A percentile compares a stretch with the other conserved stretches of the same genome.
Conservation (phyloP, 2,888 invertebrate species). For the Perdita meconis region DNA sequence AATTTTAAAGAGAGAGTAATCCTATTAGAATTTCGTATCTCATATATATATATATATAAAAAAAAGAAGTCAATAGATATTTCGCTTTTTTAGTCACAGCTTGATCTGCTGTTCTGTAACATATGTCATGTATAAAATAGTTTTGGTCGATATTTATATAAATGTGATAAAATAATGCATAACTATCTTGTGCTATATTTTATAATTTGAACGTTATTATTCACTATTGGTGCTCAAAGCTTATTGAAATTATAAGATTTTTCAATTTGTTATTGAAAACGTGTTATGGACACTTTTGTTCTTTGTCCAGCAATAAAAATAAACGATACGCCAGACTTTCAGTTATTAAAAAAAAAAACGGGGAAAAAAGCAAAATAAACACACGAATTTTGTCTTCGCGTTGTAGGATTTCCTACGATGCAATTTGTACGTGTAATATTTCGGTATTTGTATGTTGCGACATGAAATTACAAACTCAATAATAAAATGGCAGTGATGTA, state of each 20-base stretch:
- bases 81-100: constrained; percentile 11
- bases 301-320: constrained; percentile 24
- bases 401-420: constrained; percentile 38
- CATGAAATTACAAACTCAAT: constrained; percentile 31
- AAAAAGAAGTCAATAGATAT: constrained; percentile 17
- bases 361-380: too few relatives aligned
- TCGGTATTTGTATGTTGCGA: constrained; percentile 36
- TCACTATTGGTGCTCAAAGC: constrained; percentile 58
- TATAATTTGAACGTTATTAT: constrained; percentile 57
- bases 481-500: constrained; percentile 41
- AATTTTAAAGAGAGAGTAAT: neutral
- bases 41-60: too few relatives aligned
- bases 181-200: constrained; percentile 50
- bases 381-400: constrained; percentile 14
- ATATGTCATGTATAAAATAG: constrained; percentile 56
- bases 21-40: neutral
- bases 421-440: constrained; percentile 49
- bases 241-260: constrained; percentile 33
- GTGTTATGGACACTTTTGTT: constrained; percentile 24
- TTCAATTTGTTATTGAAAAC: constrained; percentile 36
- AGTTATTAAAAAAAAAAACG: constrained; percentile 17
- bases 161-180: constrained; percentile 60
- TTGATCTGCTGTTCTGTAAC: constrained; percentile 44
- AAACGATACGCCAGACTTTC: constrained; percentile 34
- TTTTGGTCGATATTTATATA: constrained; percentile 47